Conservation (phyloP, 2,888 invertebrate genomes). For the Agonopterix heracliana region DNA sequence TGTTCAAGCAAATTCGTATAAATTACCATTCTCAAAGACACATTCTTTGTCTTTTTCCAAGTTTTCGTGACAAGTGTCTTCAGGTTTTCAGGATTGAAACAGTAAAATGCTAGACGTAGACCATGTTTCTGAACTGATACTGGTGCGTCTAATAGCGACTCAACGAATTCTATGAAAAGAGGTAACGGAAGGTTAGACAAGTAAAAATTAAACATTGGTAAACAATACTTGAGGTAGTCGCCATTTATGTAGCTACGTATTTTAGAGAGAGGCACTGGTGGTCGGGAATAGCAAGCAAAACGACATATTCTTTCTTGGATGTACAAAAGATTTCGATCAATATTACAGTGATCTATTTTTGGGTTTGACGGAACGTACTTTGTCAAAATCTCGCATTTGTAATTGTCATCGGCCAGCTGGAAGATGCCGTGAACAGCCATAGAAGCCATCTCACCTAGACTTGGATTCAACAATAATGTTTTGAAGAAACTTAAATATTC, state of each 20-base stretch:
- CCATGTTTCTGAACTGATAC: conserved; percentile 40
- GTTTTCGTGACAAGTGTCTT: conserved; percentile 20
- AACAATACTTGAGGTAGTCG: conserved; percentile 33
- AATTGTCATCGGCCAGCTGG: conserved; percentile 27
- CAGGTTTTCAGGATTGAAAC: conserved; percentile 24
- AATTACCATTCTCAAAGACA: conserved; percentile 30
- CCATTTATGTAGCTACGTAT: conserved; percentile 29
- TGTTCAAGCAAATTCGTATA: conserved; percentile 27
- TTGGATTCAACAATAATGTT: conserved; percentile 16
- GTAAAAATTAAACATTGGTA: conserved; percentile 31
- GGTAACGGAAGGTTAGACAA: conserved; percentile 26
- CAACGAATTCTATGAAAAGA: conserved; percentile 25
- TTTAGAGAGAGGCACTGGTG: conserved; percentile 26
- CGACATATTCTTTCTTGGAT: conserved; percentile 36
- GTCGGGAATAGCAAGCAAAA: conserved; percentile 28
- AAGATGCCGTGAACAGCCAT: conserved; percentile 32
- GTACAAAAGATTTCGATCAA: conserved; percentile 21
- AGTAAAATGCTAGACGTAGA: conserved; percentile 33
- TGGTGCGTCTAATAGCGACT: conserved; percentile 28
- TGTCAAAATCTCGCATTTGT: conserved; percentile 28
- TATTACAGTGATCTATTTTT: conserved; percentile 32
- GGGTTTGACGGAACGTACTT: conserved; percentile 31
- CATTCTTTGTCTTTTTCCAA: conserved; percentile 37
- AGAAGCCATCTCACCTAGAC: conserved; percentile 4
- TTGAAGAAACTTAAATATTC: conserved; percentile 28